Evolutionary conservation across 2,888 invertebrate species (phyloP), one percentile per base, ranked within the genome.

Genomic region (Apamea anceps): DNA sequence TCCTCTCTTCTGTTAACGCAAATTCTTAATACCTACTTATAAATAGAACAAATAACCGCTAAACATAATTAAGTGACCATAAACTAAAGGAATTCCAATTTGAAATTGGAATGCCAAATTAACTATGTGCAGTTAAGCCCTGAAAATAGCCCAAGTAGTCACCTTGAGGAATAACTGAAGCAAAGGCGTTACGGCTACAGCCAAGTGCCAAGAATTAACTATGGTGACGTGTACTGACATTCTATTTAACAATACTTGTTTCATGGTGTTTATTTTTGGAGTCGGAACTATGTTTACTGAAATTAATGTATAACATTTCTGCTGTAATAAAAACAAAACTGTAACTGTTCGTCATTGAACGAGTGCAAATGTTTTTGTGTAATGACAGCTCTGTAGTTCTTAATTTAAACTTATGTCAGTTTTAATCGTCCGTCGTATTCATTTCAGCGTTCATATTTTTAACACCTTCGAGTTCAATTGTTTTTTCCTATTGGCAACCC

Each of bases 31-130:
- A 37, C 65, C 6, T 25, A 12, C 2, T 25, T 65, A 65, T 2
- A 65, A 65, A 65, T 65, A 65, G 37, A 65, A 37, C 63, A n/a
- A 37, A 63, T 37, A 4, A n/a, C 18, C 72, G 21, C 51, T 62
- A 67, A 84, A 65, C 57, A 51, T 80, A 80, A 81, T 68, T 80
- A 81, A 85, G 85, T 81, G 80, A 54, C 80, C 54, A 51, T 86
- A 70, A 74, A 85, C 2, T 42, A n/a, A 37, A 60, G 75, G 28
- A 74, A 82, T 82, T 82, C 62, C 62, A 54, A 85, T 81, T 63
- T 48, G 45, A 85, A 85, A 80, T 85, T 80, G 80, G 85, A 80
- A 80, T 80, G 37, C 6, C 70, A 80, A 85, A 81, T 80, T 63
- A 85, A 81, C 85, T 68, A 68, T 54, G 67, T 28, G 80, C 67